phyloP scores from a whole-genome alignment of 1,140 invertebrate species.

The Lepidurus arcticus region DNA sequence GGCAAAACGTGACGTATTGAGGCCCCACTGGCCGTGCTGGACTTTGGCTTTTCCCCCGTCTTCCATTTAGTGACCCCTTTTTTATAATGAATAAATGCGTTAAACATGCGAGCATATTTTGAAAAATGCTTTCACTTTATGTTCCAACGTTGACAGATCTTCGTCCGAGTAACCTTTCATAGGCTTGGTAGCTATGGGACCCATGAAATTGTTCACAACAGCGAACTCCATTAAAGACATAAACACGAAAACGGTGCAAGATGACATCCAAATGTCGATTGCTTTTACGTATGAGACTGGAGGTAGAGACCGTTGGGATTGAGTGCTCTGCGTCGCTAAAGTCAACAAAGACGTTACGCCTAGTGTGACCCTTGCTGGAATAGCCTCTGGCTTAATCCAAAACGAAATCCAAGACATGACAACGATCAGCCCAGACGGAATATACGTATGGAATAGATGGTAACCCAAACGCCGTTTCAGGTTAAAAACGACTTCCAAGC shows the following conservation, averaged over 20 bases:
- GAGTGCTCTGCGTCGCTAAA: constrained; percentile 82
- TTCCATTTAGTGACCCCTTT: constrained; percentile 45
- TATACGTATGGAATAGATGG: constrained; percentile 84
- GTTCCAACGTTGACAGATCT: constrained; percentile 56
- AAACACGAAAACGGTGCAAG: constrained; percentile 86
- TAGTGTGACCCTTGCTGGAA: constrained; percentile 70
- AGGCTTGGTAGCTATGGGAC: constrained; percentile 73
- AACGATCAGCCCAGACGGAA: constrained; percentile 80
- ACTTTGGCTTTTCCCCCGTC: constrained; percentile 37
- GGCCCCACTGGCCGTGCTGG: constrained; percentile 44
- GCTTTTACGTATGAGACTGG: constrained; percentile 87
- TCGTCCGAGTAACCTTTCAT: constrained; percentile 87
- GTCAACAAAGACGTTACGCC: constrained; percentile 78
- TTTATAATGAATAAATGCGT: constrained; percentile 43
- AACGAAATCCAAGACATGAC: constrained; percentile 92
- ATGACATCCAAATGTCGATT: constrained; percentile 90
- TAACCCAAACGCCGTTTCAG: constrained; percentile 73
- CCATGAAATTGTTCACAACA: constrained; percentile 87
- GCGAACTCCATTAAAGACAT: constrained; percentile 88
- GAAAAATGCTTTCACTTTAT: not conserved
- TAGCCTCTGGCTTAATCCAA: constrained; percentile 87
- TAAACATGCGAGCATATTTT: constrained; percentile 27
- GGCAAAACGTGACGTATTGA: constrained; percentile 77
- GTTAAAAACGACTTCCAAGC: constrained; percentile 77
- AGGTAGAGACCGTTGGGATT: constrained; percentile 81